A percentile compares a stretch with the other conserved stretches of the same genome.
Conservation (phyloP, 2,113 vertebrate genomes). For the Grallaria varia region DNA sequence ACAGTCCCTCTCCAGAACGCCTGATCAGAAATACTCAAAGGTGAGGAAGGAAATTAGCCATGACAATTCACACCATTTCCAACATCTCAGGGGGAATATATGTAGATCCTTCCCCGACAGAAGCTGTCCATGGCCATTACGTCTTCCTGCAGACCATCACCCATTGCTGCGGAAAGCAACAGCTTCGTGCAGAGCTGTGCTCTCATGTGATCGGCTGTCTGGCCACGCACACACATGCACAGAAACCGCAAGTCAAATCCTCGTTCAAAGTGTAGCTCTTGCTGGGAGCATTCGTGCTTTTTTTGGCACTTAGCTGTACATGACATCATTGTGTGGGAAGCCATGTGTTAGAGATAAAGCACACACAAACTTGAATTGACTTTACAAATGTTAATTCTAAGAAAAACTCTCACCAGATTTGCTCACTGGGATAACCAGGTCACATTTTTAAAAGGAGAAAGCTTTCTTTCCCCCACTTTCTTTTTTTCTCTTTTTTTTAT, state of each 20-base stretch:
- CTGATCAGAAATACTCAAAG: not conserved
- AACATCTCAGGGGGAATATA: not conserved
- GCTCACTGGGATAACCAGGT: not conserved
- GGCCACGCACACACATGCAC: not conserved
- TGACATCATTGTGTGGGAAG: slow-evolving; percentile 42
- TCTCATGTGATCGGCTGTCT: rapidly evolving
- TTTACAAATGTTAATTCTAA: slow-evolving; percentile 31
- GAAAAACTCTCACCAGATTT: not conserved
- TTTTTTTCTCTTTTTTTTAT: not conserved
- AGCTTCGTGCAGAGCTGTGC: not conserved
- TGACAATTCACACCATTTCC: not conserved
- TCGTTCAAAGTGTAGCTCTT: not conserved
- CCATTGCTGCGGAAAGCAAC: not conserved
- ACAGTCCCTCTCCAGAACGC: not conserved
- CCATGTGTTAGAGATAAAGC: slow-evolving; percentile 8
- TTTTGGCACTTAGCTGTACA: not conserved
- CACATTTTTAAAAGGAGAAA: not conserved
- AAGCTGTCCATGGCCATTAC: not conserved
- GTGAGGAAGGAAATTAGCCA: not conserved
- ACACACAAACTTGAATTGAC: not conserved
- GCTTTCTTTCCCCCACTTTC: not conserved
- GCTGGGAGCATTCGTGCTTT: not conserved
- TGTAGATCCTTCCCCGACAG: not conserved
- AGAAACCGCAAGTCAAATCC: not conserved
- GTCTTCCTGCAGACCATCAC: not conserved